These are phyloP conservation scores for Strigamia transsilvanica DNA, from an alignment of 2,888 invertebrate genomes.

Conservation along the genomic window DNA sequence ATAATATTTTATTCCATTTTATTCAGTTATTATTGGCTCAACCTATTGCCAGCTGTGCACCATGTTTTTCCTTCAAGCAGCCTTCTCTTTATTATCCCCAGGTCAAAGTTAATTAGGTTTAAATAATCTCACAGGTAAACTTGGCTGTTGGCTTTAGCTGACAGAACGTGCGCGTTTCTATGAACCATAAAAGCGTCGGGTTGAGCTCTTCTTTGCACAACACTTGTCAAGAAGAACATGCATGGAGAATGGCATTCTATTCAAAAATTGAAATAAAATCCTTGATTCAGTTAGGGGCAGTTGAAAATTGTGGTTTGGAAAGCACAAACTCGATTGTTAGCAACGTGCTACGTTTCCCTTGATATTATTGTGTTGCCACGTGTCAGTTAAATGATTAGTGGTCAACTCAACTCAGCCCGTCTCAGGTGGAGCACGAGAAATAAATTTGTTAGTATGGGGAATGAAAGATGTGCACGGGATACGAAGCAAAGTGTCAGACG, in stretches of 20 bases:
- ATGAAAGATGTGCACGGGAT: constrained; percentile 20
- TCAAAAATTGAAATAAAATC: background rate
- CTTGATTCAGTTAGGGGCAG: background rate
- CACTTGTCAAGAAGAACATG: constrained; percentile 9
- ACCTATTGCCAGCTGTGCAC: background rate
- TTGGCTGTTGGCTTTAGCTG: constrained; percentile 31
- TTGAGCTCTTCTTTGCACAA: constrained; percentile 24
- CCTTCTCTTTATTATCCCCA: constrained; percentile 4
- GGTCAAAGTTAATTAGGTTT: constrained; percentile 36
- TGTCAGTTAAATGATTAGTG: constrained; percentile 28
- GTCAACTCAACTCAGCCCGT: constrained; percentile 31
- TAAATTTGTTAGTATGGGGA: constrained; percentile 9
- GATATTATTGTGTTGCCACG: background rate
- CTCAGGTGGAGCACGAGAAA: constrained; percentile 23
- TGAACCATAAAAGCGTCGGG: background rate
- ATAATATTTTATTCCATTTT: background rate
- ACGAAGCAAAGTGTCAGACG: constrained; percentile 18
- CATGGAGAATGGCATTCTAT: background rate
- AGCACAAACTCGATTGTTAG: background rate
- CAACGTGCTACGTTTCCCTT: background rate
- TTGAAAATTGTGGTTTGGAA: constrained; percentile 14
- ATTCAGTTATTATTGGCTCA: background rate
- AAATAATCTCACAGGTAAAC: constrained; percentile 36
- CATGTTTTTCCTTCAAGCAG: background rate
- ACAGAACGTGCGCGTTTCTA: constrained; percentile 9